These are phyloP conservation scores for Epinephelus cyanopodus DNA, from an alignment of 2,113 vertebrate genomes.

Conservation along the genomic window DNA sequence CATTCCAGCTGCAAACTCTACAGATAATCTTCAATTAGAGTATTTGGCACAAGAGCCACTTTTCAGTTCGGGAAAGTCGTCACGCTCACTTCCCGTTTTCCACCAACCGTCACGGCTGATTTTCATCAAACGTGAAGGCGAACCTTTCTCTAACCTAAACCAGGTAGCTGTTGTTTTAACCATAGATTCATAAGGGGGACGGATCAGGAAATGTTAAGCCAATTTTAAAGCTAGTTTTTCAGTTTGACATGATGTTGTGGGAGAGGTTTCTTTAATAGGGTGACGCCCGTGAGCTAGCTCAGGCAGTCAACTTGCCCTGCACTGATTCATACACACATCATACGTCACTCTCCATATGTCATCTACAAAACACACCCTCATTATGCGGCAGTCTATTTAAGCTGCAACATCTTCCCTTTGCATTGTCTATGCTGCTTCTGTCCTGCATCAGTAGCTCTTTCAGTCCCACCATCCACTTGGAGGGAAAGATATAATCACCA, in stretches of 20 bases:
- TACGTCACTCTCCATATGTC: too few species aligned
- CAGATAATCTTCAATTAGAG: slow-evolving; percentile 20
- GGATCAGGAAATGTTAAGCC: not conserved
- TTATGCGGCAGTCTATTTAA: too few species aligned
- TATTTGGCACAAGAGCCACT: slow-evolving; percentile 20
- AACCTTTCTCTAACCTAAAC: not conserved
- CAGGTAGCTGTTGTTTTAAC: not conserved
- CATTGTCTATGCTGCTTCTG: too few species aligned
- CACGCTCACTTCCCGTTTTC: not conserved
- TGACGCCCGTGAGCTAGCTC: too few species aligned
- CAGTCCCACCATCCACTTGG: too few species aligned
- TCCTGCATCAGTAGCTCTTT: too few species aligned
- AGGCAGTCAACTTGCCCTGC: too few species aligned
- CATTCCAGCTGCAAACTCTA: slow-evolving; percentile 7
- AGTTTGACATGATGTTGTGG: not conserved
- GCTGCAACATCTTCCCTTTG: too few species aligned
- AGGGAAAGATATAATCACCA: too few species aligned
- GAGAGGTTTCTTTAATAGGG: too few species aligned
- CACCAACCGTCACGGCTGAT: slow-evolving; percentile 1
- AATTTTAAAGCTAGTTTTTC: not conserved
- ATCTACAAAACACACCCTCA: too few species aligned
- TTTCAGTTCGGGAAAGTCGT: slow-evolving; percentile 8
- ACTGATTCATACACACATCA: too few species aligned
- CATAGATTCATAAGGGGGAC: not conserved
- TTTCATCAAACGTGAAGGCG: slow-evolving; percentile 3